Evolutionary conservation across 2,888 invertebrate genomes (phyloP), one percentile per base, ranked within the genome.

Genomic region (Hydrotaea diabolus): DNA sequence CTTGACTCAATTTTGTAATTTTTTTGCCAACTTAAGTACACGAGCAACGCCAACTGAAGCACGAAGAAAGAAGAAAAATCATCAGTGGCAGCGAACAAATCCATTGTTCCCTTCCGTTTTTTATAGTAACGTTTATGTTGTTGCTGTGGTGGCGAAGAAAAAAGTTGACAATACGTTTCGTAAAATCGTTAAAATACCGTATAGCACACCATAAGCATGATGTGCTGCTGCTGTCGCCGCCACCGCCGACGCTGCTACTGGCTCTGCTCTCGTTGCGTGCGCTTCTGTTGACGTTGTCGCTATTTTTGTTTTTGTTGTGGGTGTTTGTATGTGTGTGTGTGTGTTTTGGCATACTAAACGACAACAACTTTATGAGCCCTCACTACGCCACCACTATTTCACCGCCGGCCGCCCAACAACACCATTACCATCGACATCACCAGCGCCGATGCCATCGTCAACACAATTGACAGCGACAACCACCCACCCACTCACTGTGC

Each of bases 121-220:
- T 72, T 81, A 49, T 71, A 82, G n/a, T 72, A 75, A 82, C 55
- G 59, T 76, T 79, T 76, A 64, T 62, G 19, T 43, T 57, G 74
- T 69, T 80, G 75, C 71, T 77, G 72, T 36, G 55, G 64, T 23
- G 77, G 77, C 77, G 59, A 8, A 64, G 26, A 77, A 75, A 77
- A 75, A 72, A 72, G 71, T 84, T 84, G 84, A 81, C 84, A 84
- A 84, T 84, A 85, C 82, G 85, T 85, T 85, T 85, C 85, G 79
- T 74, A 79, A 85, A 85, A 82, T 85, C 79, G 85, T 85, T 82
- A 82, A 85, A 85, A 77, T 82, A 85, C 82, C 85, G 82, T 77
- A 46, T 73, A 79, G 72, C 76, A 77, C 82, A 72, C 73, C 59
- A 79, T 79, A 77, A 74, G 76, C 77, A 78, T 62, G 59, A 77